These are phyloP conservation scores for Chloebia gouldiae DNA, from an alignment of 2,113 vertebrate species.

Conservation along the genomic window DNA sequence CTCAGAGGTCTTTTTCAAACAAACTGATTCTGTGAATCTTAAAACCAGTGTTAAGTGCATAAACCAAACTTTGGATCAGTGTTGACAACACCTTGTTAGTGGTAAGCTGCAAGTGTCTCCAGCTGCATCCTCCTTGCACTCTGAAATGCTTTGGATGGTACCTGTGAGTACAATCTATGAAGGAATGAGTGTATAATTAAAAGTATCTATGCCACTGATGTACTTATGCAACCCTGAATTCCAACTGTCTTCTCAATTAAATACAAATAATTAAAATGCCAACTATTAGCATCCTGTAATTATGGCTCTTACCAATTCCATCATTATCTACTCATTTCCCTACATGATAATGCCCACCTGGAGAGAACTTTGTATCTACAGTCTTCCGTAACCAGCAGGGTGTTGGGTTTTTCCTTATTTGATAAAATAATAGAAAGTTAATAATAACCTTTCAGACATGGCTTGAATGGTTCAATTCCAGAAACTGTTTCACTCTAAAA, in stretches of 20 bases:
- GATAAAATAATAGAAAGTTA: background rate
- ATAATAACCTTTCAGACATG: background rate
- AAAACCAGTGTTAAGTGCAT: background rate
- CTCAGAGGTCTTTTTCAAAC: background rate
- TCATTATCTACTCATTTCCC: slow-evolving; percentile 2
- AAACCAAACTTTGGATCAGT: background rate
- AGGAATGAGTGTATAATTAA: background rate
- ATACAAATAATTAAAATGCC: slow-evolving; percentile 9
- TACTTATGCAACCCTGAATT: background rate
- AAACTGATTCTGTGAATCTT: background rate
- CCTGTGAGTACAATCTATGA: background rate
- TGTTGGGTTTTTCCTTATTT: background rate
- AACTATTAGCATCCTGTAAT: slow-evolving; percentile 8
- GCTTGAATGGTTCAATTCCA: background rate
- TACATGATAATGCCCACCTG: background rate
- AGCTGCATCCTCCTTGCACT: background rate
- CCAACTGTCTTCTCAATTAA: background rate
- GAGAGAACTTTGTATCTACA: background rate
- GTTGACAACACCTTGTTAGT: background rate
- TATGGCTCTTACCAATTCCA: background rate
- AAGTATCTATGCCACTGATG: background rate
- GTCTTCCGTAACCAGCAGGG: background rate
- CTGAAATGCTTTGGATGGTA: background rate
- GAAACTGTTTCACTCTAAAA: background rate
- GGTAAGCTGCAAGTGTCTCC: background rate